Conservation (phyloP, 2,113 vertebrate genomes). For the Danionella cerebrum region DNA sequence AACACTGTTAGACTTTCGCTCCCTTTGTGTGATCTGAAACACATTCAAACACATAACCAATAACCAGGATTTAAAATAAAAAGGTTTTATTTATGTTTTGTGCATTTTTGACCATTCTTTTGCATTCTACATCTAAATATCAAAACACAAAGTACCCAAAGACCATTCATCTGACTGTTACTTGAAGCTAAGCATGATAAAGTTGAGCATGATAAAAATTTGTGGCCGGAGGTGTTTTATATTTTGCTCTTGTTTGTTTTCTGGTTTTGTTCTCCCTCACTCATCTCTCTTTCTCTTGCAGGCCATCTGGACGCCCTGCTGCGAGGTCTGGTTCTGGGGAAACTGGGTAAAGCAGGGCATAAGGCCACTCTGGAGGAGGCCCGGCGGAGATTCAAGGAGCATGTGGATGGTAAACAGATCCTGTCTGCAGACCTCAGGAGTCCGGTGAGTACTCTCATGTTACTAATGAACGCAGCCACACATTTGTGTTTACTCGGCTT, state of each 20-base stretch:
- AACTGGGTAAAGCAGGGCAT: slow-evolving; percentile 93
- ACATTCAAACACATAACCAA: too few species aligned
- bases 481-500: too few species aligned
- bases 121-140: too few species aligned
- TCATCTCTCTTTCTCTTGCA: slow-evolving; percentile 40
- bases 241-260: neutral
- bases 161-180: too few species aligned
- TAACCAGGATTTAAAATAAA: too few species aligned
- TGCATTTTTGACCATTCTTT: too few species aligned
- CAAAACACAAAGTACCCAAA: too few species aligned
- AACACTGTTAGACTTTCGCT: too few species aligned
- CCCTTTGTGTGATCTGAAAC: too few species aligned
- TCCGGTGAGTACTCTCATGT: slow-evolving; percentile 67
- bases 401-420: slow-evolving; percentile 81
- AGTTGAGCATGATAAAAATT: too few species aligned
- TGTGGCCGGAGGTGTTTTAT: neutral
- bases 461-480: neutral
- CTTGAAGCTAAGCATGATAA: too few species aligned
- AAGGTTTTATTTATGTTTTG: too few species aligned
- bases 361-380: slow-evolving; percentile 92
- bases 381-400: slow-evolving; percentile 88
- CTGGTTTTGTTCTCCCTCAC: neutral
- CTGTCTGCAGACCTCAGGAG: slow-evolving; percentile 91
- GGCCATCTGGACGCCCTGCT: slow-evolving; percentile 90
- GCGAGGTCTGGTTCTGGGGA: slow-evolving; percentile 86